Conservation (phyloP, 2,113 vertebrate genomes). For the Coptodon rendalli region DNA sequence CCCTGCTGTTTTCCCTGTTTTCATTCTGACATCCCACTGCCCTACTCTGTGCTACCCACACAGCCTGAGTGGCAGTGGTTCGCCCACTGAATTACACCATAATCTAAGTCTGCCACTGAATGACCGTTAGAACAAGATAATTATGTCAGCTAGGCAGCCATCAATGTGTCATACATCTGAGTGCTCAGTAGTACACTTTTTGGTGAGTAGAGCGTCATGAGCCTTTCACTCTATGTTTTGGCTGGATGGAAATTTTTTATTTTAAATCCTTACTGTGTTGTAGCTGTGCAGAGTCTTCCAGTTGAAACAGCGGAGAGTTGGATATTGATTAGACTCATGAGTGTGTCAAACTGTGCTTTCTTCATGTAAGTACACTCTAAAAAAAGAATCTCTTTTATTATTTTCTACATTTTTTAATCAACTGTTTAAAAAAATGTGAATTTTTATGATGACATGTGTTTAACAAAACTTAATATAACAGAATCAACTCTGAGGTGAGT, state of each 20-base stretch:
- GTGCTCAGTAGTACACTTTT: background rate
- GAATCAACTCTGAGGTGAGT: background rate
- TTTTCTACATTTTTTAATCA: background rate
- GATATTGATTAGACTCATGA: background rate
- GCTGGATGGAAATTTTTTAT: background rate
- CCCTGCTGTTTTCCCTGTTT: background rate
- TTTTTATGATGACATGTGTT: background rate
- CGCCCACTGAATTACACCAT: conserved; percentile 7
- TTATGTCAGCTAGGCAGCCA: background rate
- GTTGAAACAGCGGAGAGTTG: background rate
- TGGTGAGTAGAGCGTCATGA: background rate
- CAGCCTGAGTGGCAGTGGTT: conserved; percentile 31
- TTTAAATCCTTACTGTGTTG: background rate
- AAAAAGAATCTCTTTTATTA: background rate
- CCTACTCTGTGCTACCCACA: conserved; percentile 2
- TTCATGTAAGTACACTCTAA: background rate
- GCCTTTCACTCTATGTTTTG: background rate
- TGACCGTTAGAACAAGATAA: conserved; percentile 29
- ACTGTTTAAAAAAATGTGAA: background rate
- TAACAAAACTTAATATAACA: background rate
- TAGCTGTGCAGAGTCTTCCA: background rate
- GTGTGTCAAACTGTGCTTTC: background rate
- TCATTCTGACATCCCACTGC: conserved; percentile 10
- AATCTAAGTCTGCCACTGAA: conserved; percentile 30
- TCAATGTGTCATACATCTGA: background rate